Percentiles rank a stretch among this genome's conserved stretches.
These are phyloP conservation scores for Apogon hyalosoma DNA, from an alignment of 2,797 vertebrate species.

Conservation along the genomic window DNA sequence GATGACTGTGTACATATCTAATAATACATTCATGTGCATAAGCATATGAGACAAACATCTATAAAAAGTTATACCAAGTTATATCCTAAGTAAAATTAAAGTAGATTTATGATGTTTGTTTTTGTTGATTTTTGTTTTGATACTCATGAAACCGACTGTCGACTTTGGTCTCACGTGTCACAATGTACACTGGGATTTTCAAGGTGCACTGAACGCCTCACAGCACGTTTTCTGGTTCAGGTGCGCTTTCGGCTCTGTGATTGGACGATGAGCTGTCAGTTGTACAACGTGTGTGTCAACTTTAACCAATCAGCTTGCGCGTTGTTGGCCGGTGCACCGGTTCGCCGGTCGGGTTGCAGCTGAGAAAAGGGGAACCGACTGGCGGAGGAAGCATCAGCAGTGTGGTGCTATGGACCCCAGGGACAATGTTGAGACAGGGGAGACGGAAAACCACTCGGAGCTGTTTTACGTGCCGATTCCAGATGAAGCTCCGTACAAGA, in stretches of 20 bases:
- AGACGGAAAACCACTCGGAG: conserved; percentile 64
- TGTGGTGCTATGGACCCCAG: conserved; percentile 80
- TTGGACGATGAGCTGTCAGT: conserved; percentile 70
- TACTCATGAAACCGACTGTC: too few species aligned
- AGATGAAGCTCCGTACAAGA: conserved; percentile 64
- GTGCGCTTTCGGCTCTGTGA: conserved; percentile 43
- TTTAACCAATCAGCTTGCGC: conserved; percentile 61
- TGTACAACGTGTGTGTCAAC: conserved; percentile 21
- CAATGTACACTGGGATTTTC: conserved; percentile 26
- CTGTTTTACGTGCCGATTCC: conserved; percentile 60
- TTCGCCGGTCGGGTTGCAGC: conserved; percentile 69
- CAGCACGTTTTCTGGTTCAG: not conserved
- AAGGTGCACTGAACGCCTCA: conserved; percentile 15
- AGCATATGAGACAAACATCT: not conserved
- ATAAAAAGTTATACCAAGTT: not conserved
- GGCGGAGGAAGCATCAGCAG: conserved; percentile 55
- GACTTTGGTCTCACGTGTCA: not conserved
- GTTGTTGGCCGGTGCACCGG: conserved; percentile 71
- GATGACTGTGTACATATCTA: not conserved
- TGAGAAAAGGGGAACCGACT: conserved; percentile 52
- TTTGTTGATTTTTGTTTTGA: too few species aligned
- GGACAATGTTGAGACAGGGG: conserved; percentile 73
- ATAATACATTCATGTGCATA: not conserved
- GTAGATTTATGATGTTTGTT: not conserved
- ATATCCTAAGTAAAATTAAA: not conserved